A percentile compares a stretch with the other conserved stretches of the same genome.
phyloP scores from a whole-genome alignment of 1,140 invertebrate genomes.

The Hermetia illucens region DNA sequence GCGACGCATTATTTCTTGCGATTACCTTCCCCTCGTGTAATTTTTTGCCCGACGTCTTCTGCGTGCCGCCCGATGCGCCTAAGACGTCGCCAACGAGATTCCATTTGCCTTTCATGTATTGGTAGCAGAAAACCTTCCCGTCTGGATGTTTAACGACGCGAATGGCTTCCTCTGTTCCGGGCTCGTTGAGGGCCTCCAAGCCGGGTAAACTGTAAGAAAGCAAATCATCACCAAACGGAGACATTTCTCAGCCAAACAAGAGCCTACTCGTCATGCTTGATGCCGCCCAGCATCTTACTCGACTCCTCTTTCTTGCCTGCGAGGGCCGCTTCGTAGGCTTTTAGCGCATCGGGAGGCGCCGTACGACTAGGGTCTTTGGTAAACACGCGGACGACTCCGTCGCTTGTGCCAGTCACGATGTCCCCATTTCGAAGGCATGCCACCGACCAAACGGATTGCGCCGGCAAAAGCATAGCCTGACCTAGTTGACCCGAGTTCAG shows the following conservation, averaged over 20 bases:
- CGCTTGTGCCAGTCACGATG: conserved; percentile 77
- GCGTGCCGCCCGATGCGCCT: conserved; percentile 52
- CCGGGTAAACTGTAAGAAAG: conserved; percentile 52
- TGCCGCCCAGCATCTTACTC: conserved; percentile 53
- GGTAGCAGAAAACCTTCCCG: conserved; percentile 58
- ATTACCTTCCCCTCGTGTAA: conserved; percentile 58
- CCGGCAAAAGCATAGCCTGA: conserved; percentile 61
- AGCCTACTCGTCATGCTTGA: conserved; percentile 67
- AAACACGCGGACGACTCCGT: conserved; percentile 76
- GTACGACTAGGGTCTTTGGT: conserved; percentile 49
- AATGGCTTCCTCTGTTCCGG: conserved; percentile 75
- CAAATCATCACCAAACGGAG: conserved; percentile 6
- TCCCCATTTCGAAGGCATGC: conserved; percentile 69
- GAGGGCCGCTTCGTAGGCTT: conserved; percentile 58
- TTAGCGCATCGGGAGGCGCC: conserved; percentile 43
- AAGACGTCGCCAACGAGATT: conserved; percentile 80
- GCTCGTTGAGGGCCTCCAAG: conserved; percentile 53
- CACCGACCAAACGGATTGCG: conserved; percentile 81
- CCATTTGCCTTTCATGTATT: conserved; percentile 70
- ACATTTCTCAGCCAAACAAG: conserved; percentile 5
- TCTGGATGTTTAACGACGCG: conserved; percentile 63
- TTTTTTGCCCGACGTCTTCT: conserved; percentile 52
- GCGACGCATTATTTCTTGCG: too few species aligned
- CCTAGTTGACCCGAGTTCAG: conserved; percentile 32
- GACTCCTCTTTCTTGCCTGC: conserved; percentile 43